phyloP scores from a whole-genome alignment of 1,140 invertebrate genomes.

The Aleiodes sp. region DNA sequence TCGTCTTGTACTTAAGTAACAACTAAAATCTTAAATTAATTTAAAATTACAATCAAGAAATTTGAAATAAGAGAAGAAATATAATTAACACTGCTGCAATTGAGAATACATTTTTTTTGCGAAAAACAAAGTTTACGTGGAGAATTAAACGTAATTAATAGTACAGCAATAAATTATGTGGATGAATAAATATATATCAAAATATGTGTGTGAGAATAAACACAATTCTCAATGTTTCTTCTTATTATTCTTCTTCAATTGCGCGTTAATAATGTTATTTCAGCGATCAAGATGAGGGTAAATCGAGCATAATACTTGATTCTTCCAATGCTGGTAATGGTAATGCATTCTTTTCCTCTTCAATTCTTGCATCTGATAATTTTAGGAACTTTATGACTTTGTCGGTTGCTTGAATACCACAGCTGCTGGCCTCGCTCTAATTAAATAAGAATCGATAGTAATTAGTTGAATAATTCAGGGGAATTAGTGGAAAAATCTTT shows the following conservation, averaged over 20 bases:
- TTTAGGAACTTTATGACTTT: constrained; percentile 67
- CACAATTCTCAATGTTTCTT: constrained; percentile 57
- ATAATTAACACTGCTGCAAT: constrained; percentile 17
- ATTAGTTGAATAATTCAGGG: not conserved
- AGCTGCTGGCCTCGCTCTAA: constrained; percentile 64
- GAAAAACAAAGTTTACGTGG: not conserved
- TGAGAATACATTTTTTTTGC: constrained; percentile 10
- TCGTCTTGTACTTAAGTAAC: constrained; percentile 27
- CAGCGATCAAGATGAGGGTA: constrained; percentile 59
- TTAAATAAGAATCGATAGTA: constrained; percentile 33
- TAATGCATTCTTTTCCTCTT: constrained; percentile 52
- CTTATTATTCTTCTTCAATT: constrained; percentile 34
- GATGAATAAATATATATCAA: constrained; percentile 63
- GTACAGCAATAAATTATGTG: constrained; percentile 63
- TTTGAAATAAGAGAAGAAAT: too few species aligned
- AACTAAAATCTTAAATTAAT: constrained; percentile 26
- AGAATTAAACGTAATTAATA: constrained; percentile 46
- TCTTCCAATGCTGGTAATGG: constrained; percentile 61
- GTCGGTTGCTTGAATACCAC: constrained; percentile 62
- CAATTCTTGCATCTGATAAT: constrained; percentile 57
- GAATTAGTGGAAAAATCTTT: not conserved
- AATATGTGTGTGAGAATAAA: constrained; percentile 59
- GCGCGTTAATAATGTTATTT: constrained; percentile 36
- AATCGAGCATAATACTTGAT: constrained; percentile 55
- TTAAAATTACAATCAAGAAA: constrained; percentile 18